Conservation (phyloP, 2,113 vertebrate species). For the Synchiropus splendidus region DNA sequence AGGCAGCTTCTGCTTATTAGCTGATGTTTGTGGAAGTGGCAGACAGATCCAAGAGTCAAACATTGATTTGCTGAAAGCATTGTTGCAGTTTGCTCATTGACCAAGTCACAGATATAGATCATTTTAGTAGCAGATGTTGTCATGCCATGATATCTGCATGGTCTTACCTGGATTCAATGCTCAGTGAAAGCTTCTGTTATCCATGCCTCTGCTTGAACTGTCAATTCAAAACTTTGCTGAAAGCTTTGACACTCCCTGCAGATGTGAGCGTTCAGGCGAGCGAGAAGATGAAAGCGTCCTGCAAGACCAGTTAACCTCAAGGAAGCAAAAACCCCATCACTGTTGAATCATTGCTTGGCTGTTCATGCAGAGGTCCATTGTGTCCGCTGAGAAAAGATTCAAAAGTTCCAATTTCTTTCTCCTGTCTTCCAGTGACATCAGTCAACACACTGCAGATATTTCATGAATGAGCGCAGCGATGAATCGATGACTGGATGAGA, state of each 20-base stretch:
- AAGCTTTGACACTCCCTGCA: conserved; percentile 36
- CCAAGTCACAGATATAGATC: too few relatives aligned
- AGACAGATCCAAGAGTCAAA: too few relatives aligned
- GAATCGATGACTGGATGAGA: conserved; percentile 12
- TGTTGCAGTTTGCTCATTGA: background rate
- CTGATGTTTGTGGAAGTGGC: too few relatives aligned
- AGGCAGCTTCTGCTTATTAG: too few relatives aligned
- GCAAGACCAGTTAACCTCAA: conserved; percentile 5
- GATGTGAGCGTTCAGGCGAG: conserved; percentile 11
- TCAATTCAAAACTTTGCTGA: conserved; percentile 38
- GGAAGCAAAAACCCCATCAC: conserved; percentile 11
- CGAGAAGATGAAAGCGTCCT: conserved; percentile 3
- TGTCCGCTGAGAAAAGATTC: conserved; percentile 1
- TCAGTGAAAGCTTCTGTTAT: conserved; percentile 27
- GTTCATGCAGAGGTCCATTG: conserved; percentile 8
- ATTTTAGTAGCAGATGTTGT: background rate
- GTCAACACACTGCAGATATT: conserved; percentile 5
- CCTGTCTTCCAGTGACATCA: conserved; percentile 5
- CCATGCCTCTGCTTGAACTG: conserved; percentile 29
- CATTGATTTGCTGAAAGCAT: too few relatives aligned
- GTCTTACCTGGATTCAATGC: conserved; percentile 18
- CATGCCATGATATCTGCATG: conserved; percentile 51
- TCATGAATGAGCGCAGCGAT: conserved; percentile 13
- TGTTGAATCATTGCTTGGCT: conserved; percentile 4
- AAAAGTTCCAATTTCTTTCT: conserved; percentile 27